These are phyloP conservation scores for Ianthella basta DNA, from an alignment of 37 sponge, comb jelly and placozoan genomes.

Conservation along the genomic window DNA sequence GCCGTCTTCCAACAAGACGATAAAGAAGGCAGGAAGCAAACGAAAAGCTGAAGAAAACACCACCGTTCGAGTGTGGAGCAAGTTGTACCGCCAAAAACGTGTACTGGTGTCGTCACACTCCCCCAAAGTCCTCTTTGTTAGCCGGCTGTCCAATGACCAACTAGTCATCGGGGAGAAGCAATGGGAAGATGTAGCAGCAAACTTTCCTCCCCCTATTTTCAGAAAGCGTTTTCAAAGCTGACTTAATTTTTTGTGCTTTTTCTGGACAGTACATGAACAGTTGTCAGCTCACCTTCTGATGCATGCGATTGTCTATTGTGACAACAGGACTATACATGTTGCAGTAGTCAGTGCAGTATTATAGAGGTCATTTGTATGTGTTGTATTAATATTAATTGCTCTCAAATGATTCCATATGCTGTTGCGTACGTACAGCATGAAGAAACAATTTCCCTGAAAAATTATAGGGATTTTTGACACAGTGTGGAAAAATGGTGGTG, in stretches of 20 bases:
- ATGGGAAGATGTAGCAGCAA: neutral
- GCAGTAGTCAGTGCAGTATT: no score
- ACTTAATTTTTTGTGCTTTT: neutral
- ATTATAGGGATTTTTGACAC: no score
- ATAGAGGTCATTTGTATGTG: no score
- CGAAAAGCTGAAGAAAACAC: neutral
- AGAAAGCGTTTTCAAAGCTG: slow-evolving; percentile 23
- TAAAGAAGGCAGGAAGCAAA: neutral
- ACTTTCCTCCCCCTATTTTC: slow-evolving; percentile 16
- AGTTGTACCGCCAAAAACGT: neutral
- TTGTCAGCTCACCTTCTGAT: no score
- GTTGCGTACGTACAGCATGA: no score
- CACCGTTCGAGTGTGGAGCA: neutral
- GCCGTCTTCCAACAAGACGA: neutral
- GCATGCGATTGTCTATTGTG: no score
- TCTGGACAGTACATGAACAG: no score
- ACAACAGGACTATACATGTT: no score
- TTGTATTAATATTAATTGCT: no score
- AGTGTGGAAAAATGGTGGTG: no score
- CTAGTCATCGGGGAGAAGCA: slow-evolving; percentile 14
- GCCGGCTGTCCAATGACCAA: neutral
- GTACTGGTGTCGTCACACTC: neutral
- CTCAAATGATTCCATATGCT: no score
- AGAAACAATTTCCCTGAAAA: no score
- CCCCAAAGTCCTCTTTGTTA: neutral